These are phyloP conservation scores for Alosa alosa DNA, from an alignment of 2,113 vertebrate species.

Conservation along the genomic window DNA sequence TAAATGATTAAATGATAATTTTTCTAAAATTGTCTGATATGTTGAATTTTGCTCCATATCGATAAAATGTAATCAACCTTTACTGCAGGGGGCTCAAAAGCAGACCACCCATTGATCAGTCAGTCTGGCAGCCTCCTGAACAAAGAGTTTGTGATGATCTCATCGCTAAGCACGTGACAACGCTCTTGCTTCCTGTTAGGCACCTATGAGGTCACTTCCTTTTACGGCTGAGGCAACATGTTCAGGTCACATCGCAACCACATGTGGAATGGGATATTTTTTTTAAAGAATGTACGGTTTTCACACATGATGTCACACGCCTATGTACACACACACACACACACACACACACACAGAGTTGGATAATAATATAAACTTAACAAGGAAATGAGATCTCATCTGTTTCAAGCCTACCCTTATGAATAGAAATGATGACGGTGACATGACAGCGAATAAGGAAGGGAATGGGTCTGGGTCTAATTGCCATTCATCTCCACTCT, in stretches of 20 bases:
- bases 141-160: slow-evolving; percentile 15
- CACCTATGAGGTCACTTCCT: background rate
- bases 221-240: slow-evolving; percentile 3
- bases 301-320: background rate
- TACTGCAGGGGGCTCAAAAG: background rate
- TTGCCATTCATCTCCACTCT: background rate
- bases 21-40: background rate
- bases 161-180: background rate
- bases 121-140: slow-evolving; percentile 32
- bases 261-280: background rate
- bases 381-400: background rate
- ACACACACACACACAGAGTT: background rate
- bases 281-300: background rate
- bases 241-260: background rate
- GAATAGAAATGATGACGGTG: background rate
- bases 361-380: background rate
- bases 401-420: background rate
- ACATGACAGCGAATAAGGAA: background rate
- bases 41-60: background rate
- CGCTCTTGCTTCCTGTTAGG: slow-evolving; percentile 4
- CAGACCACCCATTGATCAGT: background rate
- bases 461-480: background rate
- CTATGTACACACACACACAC: background rate
- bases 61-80: background rate
- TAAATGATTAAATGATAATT: background rate